A percentile compares a stretch with the other conserved stretches of the same genome.
phyloP scores from a whole-genome alignment of 2,888 invertebrate genomes.

The Clitarchus hookeri region DNA sequence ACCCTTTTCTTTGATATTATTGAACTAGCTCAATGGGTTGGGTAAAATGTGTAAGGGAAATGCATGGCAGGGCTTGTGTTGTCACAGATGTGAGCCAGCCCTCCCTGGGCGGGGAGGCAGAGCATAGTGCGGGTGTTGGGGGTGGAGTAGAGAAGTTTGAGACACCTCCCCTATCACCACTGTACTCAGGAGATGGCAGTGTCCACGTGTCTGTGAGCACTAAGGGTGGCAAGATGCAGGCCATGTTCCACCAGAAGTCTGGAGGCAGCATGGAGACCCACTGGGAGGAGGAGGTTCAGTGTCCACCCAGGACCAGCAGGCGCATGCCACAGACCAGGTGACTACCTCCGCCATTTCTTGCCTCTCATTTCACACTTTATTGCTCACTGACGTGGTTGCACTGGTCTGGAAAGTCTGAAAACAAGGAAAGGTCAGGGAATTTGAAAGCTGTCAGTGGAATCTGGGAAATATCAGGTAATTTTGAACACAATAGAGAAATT shows the following conservation, averaged over 20 bases:
- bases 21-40: too few relatives aligned
- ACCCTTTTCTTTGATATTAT: too few relatives aligned
- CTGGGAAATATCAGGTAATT: too few relatives aligned
- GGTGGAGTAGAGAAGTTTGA: constrained; percentile 52
- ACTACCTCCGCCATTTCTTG: not conserved
- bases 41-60: too few relatives aligned
- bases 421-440: too few relatives aligned
- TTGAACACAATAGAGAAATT: too few relatives aligned
- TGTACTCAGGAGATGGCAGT: constrained; percentile 62
- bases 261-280: constrained; percentile 64
- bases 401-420: too few relatives aligned
- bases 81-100: constrained; percentile 75
- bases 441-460: too few relatives aligned
- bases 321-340: not conserved
- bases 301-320: constrained; percentile 5
- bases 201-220: constrained; percentile 53
- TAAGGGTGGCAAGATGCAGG: constrained; percentile 55
- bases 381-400: too few relatives aligned
- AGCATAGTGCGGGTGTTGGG: constrained; percentile 53
- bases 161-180: constrained; percentile 66
- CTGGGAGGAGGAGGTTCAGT: constrained; percentile 66
- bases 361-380: too few relatives aligned
- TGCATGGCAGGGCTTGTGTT: not conserved
- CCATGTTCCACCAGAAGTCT: constrained; percentile 49
- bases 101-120: constrained; percentile 71